phyloP scores from a whole-genome alignment of 2,797 vertebrate species.

The Rhyacichthys aspro region DNA sequence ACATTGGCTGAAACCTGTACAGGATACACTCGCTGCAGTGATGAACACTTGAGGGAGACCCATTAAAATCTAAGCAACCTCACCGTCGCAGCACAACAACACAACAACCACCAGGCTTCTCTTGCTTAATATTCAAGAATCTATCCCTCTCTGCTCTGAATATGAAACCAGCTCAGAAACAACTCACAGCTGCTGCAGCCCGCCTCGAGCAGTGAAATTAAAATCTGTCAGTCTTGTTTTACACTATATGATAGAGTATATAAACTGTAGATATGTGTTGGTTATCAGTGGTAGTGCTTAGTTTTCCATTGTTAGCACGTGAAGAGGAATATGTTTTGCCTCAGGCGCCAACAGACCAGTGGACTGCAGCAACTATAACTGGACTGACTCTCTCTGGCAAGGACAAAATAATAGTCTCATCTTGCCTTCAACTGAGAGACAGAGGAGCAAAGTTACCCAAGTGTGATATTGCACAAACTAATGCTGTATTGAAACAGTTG shows the following conservation, averaged over 20 bases:
- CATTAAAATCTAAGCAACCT: slow-evolving; percentile 25
- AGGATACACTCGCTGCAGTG: background rate
- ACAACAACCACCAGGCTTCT: slow-evolving; percentile 16
- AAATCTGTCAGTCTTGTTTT: slow-evolving; percentile 46
- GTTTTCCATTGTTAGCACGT: slow-evolving; percentile 46
- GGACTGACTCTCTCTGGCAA: slow-evolving; percentile 37
- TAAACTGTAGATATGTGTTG: slow-evolving; percentile 29
- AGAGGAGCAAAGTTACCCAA: slow-evolving; percentile 38
- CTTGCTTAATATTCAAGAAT: background rate
- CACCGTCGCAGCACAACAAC: slow-evolving; percentile 22
- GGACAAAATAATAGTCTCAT: slow-evolving; percentile 57
- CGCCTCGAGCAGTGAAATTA: slow-evolving; percentile 47
- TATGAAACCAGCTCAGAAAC: slow-evolving; percentile 36
- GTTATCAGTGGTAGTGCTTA: slow-evolving; percentile 18
- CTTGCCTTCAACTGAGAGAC: slow-evolving; percentile 26
- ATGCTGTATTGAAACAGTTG: slow-evolving; percentile 35
- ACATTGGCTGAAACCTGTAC: slow-evolving; percentile 9
- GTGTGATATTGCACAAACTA: slow-evolving; percentile 53
- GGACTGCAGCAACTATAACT: slow-evolving; percentile 24
- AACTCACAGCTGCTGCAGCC: slow-evolving; percentile 34
- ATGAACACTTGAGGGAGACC: slow-evolving; percentile 5
- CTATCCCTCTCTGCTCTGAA: slow-evolving; percentile 16
- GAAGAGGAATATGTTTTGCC: slow-evolving; percentile 42
- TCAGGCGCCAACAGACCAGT: slow-evolving; percentile 39
- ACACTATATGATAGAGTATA: slow-evolving; percentile 13